Base-by-base conservation (phyloP, 2,888 invertebrate species). In the Sphinx pinastri region DNA sequence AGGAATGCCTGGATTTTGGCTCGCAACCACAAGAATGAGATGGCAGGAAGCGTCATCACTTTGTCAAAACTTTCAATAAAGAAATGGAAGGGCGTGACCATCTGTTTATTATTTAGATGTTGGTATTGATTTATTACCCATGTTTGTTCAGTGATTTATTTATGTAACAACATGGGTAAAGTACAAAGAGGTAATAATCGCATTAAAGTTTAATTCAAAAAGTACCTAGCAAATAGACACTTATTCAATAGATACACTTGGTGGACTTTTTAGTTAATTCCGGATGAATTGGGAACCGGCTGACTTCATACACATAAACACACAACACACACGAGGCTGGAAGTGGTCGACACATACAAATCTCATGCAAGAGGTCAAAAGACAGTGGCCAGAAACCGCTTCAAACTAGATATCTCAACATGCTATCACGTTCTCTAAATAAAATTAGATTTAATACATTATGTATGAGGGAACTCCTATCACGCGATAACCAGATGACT, bases 1-100 rank as follows among this genome's bases (percentile, higher is more conserved):
- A 82, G 82, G 85, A 87, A 89, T 88, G 84, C 80, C 77, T 76
- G 76, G 74, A 77, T 76, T 79, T 85, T 92, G 92, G 92, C 92
- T 77, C 68, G 68, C 70, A 69, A 87, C 91, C 91, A 91, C 75
- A 70, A 76, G 70, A 74, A 75, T 74, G 72, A 74, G 75, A 77
- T 75, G 75, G 80, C 77, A 81, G 82, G 81, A 86, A 87, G 84
- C 84, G 83, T 79, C 81, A 83, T 84, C 83, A 86, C 81, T 84
- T 84, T 85, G 85, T 88, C 86, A 84, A 78, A 81, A 79, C 79
- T 82, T 81, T 83, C 81, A 82, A 84, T 76, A 75, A 73, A 71
- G 63, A 63, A 63, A 63, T 63, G 63, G 63, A 63, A 47, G 60
- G 47, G 60, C 60, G 60, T 47, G 60, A 63, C 47, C 60, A 19